Conservation (phyloP, 2,113 vertebrate species). For the Megaceryle torquata region DNA sequence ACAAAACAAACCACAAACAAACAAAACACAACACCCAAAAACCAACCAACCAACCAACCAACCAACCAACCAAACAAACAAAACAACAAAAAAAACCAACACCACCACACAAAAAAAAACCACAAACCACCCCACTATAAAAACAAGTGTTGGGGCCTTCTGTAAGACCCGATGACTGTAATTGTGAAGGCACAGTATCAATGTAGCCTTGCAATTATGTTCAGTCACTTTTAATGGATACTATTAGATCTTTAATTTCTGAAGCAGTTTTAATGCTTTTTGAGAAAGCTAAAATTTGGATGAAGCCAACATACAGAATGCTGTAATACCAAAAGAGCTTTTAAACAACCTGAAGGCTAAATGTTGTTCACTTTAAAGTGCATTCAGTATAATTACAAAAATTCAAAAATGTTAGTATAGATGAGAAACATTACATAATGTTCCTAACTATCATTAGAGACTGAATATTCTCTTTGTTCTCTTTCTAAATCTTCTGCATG, state of each 20-base stretch:
- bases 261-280: background rate
- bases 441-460: background rate
- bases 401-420: background rate
- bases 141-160: background rate
- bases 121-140: background rate
- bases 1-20: background rate
- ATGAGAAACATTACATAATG: background rate
- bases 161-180: background rate
- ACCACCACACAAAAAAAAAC: too few relatives aligned
- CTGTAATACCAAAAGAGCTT: background rate
- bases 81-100: too few relatives aligned
- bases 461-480: background rate
- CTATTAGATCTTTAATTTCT: background rate
- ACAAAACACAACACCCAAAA: too few relatives aligned
- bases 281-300: background rate
- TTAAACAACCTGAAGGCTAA: background rate
- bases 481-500: background rate
- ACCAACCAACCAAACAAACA: too few relatives aligned
- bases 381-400: background rate
- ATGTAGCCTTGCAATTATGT: background rate
- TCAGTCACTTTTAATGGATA: background rate
- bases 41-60: too few relatives aligned
- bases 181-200: background rate
- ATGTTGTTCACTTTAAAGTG: background rate
- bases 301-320: background rate